Percentiles rank a stretch among this genome's conserved stretches.
phyloP scores from a whole-genome alignment of 2,113 vertebrate species.

The Oenanthe oenanthe region DNA sequence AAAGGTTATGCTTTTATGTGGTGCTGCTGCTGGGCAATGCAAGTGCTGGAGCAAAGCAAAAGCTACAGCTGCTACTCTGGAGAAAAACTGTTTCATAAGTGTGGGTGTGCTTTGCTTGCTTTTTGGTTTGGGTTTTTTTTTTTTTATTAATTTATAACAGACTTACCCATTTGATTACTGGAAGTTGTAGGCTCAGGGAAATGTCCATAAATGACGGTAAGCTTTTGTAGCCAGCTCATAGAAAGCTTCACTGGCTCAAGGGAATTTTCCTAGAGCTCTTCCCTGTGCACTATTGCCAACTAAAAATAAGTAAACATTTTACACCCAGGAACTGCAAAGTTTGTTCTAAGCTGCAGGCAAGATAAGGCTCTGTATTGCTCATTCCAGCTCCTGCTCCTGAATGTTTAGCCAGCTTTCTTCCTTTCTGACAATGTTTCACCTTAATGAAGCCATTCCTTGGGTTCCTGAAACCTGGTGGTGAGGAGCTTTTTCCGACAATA shows the following conservation, averaged over 20 bases:
- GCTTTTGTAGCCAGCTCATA: rapidly evolving
- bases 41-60: neutral
- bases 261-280: neutral
- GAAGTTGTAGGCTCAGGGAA: neutral
- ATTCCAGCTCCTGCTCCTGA: neutral
- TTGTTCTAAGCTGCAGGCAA: neutral
- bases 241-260: neutral
- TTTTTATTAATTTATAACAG: neutral
- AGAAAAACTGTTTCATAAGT: neutral
- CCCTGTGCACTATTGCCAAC: neutral
- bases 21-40: neutral
- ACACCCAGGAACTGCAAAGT: neutral
- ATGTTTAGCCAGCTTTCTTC: neutral
- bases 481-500: neutral
- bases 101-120: neutral
- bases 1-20: neutral
- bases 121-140: neutral
- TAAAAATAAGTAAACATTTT: neutral
- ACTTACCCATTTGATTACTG: neutral
- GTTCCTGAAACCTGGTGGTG: neutral
- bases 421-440: neutral
- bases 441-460: neutral
- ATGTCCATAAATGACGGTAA: neutral
- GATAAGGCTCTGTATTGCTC: neutral
- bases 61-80: neutral